Evolutionary conservation across 2,113 vertebrate genomes (phyloP).

Genomic region (Archilochus colubris): DNA sequence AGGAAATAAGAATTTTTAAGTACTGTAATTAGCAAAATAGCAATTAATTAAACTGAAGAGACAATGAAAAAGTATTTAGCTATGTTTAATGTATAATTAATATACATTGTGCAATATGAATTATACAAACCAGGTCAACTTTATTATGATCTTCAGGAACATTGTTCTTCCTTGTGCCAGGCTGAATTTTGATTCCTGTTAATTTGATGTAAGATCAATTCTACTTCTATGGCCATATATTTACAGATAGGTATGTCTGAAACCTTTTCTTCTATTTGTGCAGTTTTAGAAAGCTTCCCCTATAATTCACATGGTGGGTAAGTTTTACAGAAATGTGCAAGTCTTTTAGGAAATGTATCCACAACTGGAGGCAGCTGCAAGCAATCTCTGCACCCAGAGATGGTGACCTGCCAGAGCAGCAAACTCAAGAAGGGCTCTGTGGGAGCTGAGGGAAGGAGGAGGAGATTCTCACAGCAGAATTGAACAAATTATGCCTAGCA

Average conservation of each 20-base stretch:
- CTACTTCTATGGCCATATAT: background rate
- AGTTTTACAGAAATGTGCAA: background rate
- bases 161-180: background rate
- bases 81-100: background rate
- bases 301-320: rapidly evolving
- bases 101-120: background rate
- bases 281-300: background rate
- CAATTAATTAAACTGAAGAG: background rate
- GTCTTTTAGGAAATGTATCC: background rate
- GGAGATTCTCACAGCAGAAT: background rate
- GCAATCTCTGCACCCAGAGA: background rate
- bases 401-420: background rate
- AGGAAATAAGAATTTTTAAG: background rate
- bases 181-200: background rate
- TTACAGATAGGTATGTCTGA: background rate
- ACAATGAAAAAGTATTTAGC: background rate
- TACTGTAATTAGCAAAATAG: background rate
- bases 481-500: background rate
- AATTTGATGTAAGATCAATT: background rate
- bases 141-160: background rate
- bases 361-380: background rate
- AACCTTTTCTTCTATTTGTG: background rate
- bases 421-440: background rate
- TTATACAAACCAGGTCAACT: background rate
- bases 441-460: background rate